Evolutionary conservation across 2,888 invertebrate species (phyloP), one percentile per base, ranked within the genome.

Genomic region (Lepeophtheirus nordmannii): DNA sequence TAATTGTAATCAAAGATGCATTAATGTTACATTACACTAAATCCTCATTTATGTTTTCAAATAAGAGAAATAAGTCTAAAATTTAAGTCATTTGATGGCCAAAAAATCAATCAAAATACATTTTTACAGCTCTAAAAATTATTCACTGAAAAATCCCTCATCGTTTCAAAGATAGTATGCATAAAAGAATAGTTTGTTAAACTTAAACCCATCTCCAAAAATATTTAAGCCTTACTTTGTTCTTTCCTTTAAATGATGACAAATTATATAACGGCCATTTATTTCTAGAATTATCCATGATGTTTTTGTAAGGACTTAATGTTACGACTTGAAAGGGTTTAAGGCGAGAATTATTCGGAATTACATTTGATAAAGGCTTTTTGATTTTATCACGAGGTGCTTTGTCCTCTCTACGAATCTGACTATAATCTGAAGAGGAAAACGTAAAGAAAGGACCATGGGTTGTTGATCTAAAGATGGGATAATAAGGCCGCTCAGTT

Each of bases 371-470:
- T 3, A 14, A 5, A n/a, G 14, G 53, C 14, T 14, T 14, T 46
- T 14, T 14, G n/a, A 14, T n/a, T 46, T 17, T 14, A 14, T 46
- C 17, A 17, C 5, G 14, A 17, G 17, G 5, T 17, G n/a, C 1
- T n/a, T 2, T 2, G 8, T 46, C 17, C 17, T 14, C 8, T 46
- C 53, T 46, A 17, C 8, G 53, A 30, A 7, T 5, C 30, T 30
- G 30, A 30, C 30, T 30, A 46, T 5, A 46, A 46, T 46, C 53
- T 17, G 53, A 5, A 17, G 53, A 46, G 53, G 53, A 46, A 8
- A 46, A 46, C 53, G 53, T 46, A 17, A 46, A n/a, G 53, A 46
- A 46, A 17, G 53, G 53, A n/a, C 53, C 53, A 46, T 46, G 53
- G 53, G 53, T 46, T 46, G 53, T 46, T 1, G 53, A n/a, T 2